Evolutionary conservation across 2,113 vertebrate genomes (phyloP).

Genomic region (Tragelaphus buxtoni): DNA sequence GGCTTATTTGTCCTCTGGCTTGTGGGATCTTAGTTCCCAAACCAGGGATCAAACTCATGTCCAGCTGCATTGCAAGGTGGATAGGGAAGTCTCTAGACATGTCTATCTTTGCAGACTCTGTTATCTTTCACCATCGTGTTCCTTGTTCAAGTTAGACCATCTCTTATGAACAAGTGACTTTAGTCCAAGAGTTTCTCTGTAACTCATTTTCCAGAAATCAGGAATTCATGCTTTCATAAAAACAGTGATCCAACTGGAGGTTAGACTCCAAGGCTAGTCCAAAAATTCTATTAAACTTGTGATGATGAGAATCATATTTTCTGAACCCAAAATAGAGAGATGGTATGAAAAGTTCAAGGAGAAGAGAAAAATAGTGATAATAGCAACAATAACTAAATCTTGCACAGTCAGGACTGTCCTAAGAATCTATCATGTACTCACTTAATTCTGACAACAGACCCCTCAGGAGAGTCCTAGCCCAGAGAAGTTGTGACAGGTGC

Average conservation of each 20-base stretch:
- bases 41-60: background rate
- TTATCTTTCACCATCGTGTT: background rate
- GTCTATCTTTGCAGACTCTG: background rate
- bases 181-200: slow-evolving; percentile 1
- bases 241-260: background rate
- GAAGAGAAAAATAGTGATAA: background rate
- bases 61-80: background rate
- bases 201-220: slow-evolving; percentile 14
- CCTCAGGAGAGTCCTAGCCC: background rate
- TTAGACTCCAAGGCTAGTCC: slow-evolving; percentile 17
- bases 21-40: background rate
- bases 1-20: background rate
- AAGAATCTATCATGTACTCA: background rate
- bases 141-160: background rate
- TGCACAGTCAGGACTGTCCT: background rate
- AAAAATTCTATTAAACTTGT: slow-evolving; percentile 39
- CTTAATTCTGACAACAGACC: background rate
- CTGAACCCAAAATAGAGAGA: slow-evolving; percentile 11
- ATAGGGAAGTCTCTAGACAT: background rate
- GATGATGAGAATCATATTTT: slow-evolving; percentile 31
- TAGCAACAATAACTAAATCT: background rate
- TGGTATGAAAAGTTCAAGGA: slow-evolving; percentile 22
- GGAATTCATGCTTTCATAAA: slow-evolving; percentile 31
- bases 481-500: background rate
- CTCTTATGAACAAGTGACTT: background rate